Base-by-base conservation (phyloP, 2,888 invertebrate species). In the Amorpha juglandis region DNA sequence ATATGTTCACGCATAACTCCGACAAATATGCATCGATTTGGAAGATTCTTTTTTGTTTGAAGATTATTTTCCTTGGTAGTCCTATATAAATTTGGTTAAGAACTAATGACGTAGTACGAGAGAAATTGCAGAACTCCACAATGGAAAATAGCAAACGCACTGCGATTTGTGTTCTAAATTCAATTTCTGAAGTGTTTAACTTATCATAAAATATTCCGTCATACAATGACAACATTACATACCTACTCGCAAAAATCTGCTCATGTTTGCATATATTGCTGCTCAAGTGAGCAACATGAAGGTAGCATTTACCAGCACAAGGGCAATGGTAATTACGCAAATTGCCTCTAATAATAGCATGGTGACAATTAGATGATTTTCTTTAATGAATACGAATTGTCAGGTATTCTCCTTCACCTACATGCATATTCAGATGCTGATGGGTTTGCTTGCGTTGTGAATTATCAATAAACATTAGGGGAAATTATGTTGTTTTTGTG, bases 311-410 rank as follows among this genome's bases (percentile, higher is more conserved):
- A 78, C 73, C 71, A 73, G 68, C 74, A 76, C 87, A 84, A 85
- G 84, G 83, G 83, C 84, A 81, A 74, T 73, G 71, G 79, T 80
- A 77, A 86, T 86, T 88, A 88, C 82, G 85, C 89, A 89, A 89
- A 90, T 88, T 79, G 79, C 83, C 66, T 69, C 79, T 83, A 89
- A 90, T 88, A 77, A 85, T 77, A 84, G 81, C 74, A 79, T 76
- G 75, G 77, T 78, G 81, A 84, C 87, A 89, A 87, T 88, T 87
- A 87, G 82, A 86, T 80, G 83, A 84, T 83, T 81, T 81, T 81
- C 80, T 82, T 79, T 81, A 83, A 84, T 84, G 80, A 82, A 79
- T 82, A 77, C 74, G 77, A 85, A 83, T 81, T 80, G 82, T 70
- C 72, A 71, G 76, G 75, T 78, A 72, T 75, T 75, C 80, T 76